Evolutionary conservation across 2,113 vertebrate genomes (phyloP).

Genomic region (Microcebus tavaratra): DNA sequence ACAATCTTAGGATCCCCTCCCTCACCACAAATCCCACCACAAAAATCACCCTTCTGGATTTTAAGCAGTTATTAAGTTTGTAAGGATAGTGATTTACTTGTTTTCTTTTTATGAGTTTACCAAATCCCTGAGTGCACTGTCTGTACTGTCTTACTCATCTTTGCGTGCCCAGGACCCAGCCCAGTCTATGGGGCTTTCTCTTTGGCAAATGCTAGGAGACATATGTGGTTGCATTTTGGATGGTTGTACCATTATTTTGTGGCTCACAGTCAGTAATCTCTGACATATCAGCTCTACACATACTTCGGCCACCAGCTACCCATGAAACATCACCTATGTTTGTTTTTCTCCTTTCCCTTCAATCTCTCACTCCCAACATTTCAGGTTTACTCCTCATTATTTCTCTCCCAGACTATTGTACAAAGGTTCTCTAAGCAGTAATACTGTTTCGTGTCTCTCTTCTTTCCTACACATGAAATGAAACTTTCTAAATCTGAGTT

Average conservation of each 20-base stretch:
- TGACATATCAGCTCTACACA: background rate
- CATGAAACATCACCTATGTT: background rate
- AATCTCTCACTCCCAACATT: background rate
- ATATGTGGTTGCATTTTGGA: background rate
- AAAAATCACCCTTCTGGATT: background rate
- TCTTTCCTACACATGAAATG: background rate
- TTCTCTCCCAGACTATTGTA: background rate
- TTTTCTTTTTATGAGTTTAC: background rate
- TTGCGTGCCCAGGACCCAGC: background rate
- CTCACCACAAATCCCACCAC: background rate
- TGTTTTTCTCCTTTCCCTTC: background rate
- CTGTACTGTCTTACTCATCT: background rate
- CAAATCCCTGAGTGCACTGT: background rate
- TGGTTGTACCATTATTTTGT: background rate
- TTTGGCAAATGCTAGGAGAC: background rate
- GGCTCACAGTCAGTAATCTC: background rate
- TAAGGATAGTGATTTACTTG: background rate
- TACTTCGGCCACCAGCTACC: background rate
- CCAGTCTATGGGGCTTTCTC: background rate
- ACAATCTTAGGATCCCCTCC: background rate
- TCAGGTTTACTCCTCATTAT: background rate
- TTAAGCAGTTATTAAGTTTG: background rate
- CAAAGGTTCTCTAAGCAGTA: background rate
- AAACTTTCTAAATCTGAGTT: background rate
- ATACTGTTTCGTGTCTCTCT: background rate